Percentiles rank a stretch among this genome's conserved stretches.
These are phyloP conservation scores for Trichogramma dendrolimi DNA, from an alignment of 2,888 invertebrate species.

Conservation along the genomic window DNA sequence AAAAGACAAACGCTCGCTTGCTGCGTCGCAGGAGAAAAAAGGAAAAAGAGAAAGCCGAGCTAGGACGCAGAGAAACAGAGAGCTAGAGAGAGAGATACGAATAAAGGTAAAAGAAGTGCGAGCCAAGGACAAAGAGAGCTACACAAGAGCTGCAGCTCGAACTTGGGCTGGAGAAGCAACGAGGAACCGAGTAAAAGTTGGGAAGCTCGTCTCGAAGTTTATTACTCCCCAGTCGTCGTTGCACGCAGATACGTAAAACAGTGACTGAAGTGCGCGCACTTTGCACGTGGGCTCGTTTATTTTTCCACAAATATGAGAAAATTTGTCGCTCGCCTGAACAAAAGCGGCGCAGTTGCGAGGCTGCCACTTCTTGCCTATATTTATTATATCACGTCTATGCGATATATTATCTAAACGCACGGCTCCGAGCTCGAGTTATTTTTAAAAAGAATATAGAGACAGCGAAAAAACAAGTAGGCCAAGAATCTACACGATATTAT, in stretches of 20 bases:
- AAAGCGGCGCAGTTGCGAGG: slow-evolving; percentile 9
- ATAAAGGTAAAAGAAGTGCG: not conserved
- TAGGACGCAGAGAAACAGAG: too few species aligned
- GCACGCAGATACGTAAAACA: not conserved
- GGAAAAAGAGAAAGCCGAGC: slow-evolving; percentile 2
- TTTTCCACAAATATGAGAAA: slow-evolving; percentile 19
- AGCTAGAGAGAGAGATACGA: not conserved
- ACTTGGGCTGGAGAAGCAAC: slow-evolving; percentile 5
- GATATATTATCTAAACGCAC: too few species aligned
- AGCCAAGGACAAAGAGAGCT: slow-evolving; percentile 16
- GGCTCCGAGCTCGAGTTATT: too few species aligned
- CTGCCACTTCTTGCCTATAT: not conserved
- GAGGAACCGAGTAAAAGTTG: slow-evolving; percentile 10
- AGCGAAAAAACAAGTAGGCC: too few species aligned
- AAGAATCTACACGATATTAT: too few species aligned
- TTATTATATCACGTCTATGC: too few species aligned
- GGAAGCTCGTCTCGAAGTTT: slow-evolving; percentile 28
- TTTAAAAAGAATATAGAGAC: too few species aligned
- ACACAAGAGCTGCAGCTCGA: not conserved
- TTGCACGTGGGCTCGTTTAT: slow-evolving; percentile 10
- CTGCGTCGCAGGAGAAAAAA: not conserved
- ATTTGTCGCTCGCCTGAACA: slow-evolving; percentile 29
- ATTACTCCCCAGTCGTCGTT: slow-evolving; percentile 26
- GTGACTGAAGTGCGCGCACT: slow-evolving; percentile 1
- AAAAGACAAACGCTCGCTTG: slow-evolving; percentile 21